Conservation (phyloP, 2,888 invertebrate genomes). For the Alentia gelatinosa region DNA sequence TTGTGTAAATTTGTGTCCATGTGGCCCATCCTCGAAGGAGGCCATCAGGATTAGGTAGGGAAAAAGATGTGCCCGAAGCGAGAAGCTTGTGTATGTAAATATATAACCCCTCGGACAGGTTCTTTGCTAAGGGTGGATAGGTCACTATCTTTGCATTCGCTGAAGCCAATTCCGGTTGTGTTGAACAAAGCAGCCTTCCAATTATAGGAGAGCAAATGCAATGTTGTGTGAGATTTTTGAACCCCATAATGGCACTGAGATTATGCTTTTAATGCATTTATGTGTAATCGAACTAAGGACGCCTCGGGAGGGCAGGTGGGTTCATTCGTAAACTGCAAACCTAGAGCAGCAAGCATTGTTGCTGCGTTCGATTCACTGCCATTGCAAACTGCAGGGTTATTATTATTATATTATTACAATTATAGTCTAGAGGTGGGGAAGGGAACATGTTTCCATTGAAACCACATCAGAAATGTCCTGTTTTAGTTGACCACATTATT, state of each 20-base stretch:
- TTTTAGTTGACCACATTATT: background rate
- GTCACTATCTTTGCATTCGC: background rate
- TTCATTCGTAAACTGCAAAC: background rate
- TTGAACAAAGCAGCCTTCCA: background rate
- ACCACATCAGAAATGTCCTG: background rate
- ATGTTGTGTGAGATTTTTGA: slow-evolving; percentile 18
- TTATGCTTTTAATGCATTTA: slow-evolving; percentile 42
- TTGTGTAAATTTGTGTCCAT: background rate
- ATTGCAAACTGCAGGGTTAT: slow-evolving; percentile 22
- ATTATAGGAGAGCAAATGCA: slow-evolving; percentile 15
- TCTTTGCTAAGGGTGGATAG: background rate
- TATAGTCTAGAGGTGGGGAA: background rate
- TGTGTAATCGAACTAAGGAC: slow-evolving; percentile 12
- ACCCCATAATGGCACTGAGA: slow-evolving; percentile 22
- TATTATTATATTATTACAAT: too few species aligned
- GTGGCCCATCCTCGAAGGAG: background rate
- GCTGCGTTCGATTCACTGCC: slow-evolving; percentile 38
- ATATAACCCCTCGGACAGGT: background rate
- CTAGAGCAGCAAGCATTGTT: background rate
- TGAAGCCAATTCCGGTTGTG: background rate
- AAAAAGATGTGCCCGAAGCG: background rate
- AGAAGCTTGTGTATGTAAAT: background rate
- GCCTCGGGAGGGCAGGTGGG: background rate
- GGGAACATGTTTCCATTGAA: background rate
- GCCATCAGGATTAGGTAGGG: background rate